Evolutionary conservation across 2,797 vertebrate species (phyloP), one percentile per base, ranked within the genome.

Genomic region (Sebastolobus altivelis): DNA sequence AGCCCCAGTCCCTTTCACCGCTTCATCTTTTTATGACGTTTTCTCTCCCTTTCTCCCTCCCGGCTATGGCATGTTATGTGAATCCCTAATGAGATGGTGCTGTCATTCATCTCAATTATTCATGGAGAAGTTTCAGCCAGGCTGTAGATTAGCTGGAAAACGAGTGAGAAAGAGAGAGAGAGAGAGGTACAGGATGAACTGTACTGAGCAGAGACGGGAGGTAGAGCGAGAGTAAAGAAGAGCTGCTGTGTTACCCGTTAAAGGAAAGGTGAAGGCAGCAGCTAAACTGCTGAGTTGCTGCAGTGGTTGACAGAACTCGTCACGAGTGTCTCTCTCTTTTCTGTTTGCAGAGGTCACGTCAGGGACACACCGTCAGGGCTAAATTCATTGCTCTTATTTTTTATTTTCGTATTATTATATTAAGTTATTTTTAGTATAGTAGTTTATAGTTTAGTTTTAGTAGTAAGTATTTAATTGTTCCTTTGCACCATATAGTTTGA

Each of bases 91-190:
- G 83, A 86, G 85, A 77, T 40, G 40, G 75, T 18, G 35, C 84
- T 90, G 92, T 89, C 91, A 87, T 91, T 92, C 88, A 90, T 82
- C 86, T 94, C 82, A 91, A 93, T 95, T 92, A 94, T 95, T 94
- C 86, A 93, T 92, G 72, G 29, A 12, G 79, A 86, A 80, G 76
- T 92, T 91, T 92, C 76, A 89, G 77, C 65, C 82, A 69, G 82
- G 80, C 90, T 87, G 79, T 86, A 88, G 70, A 93, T 92, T 85
- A 85, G 81, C 73, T n/a, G 56, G 79, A 63, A 87, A 83, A 73
- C 2, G n/a, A 49, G 54, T 0, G 33, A 55, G 59, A 8, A 67
- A 31, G n/a, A 52, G 65, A n/a, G n/a, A 31, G 35, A 35, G 35
- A 2, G 14, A 29, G 55, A 16, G 27, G 68, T 40, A 61, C 37